Base-by-base conservation (phyloP, 2,888 invertebrate species). In the Athrips mouffetella region DNA sequence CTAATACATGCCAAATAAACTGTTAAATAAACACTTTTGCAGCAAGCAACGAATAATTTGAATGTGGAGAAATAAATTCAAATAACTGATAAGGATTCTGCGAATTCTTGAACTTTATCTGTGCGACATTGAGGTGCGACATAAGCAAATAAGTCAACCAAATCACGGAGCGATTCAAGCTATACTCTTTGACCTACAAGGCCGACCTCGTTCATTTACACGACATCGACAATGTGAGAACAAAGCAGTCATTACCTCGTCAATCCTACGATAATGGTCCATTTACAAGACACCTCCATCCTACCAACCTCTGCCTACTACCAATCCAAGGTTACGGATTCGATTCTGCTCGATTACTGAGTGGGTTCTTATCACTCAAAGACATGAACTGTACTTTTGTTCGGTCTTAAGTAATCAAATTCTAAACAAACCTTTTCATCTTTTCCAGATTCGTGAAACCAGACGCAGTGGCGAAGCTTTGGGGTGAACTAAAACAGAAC, bases 401-500 rank as follows among this genome's bases (percentile, higher is more conserved):
- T 15, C 15, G 1, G 3, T 1, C 10, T n/a, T 11, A 21, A n/a
- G n/a, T 1, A 6, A 7, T 13, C 13, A 40, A 6, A 5, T 13
- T 25, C 10, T 40, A 25, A 37, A 37, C 37, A 4, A 37, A 6
- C 31, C 8, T 13, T 39, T 31, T 42, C 31, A 40, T 35, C 49
- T 47, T 55, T 82, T 78, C 25, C 86, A 89, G 96, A 60, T 96
- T 97, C 65, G 94, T 96, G 8, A 93, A 95, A 64, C 95, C 95
- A 41, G 95, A 95, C 63, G 93, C 94, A 68, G 94, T 97, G 3
- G 96, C 97, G 1, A 92, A 94, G 65, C 89, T 96, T 39, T 97
- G 97, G 97, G 96, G 96, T 2, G 91, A 92, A 53, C 76, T 94
- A 74, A 96, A 96, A 73, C 93, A 94, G 73, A 97, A 97, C 71